phyloP scores from a whole-genome alignment of 2,888 invertebrate genomes.

The Phytoseiulus persimilis region DNA sequence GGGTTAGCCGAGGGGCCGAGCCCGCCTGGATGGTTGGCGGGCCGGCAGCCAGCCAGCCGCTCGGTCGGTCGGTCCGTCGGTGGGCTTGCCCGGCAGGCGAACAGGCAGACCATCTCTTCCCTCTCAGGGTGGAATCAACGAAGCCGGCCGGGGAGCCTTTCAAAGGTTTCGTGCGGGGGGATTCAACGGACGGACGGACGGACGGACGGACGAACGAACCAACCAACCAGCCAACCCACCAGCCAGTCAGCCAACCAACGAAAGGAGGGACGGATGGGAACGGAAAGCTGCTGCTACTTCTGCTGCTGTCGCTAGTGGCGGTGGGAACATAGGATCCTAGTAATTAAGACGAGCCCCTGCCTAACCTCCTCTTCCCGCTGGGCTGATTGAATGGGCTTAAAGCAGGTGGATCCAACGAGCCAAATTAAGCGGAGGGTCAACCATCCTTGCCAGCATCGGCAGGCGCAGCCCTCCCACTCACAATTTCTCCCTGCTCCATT shows the following conservation, averaged over 20 bases:
- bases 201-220: not conserved
- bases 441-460: not conserved
- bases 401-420: not conserved
- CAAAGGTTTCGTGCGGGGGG: conserved; percentile 22
- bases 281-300: not conserved
- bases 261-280: conserved; percentile 12
- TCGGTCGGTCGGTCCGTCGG: not conserved
- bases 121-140: not conserved
- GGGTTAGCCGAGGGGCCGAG: conserved; percentile 10
- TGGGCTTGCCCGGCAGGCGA: not conserved
- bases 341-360: not conserved
- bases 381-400: not conserved
- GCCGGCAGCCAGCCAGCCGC: not conserved
- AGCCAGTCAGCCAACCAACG: not conserved
- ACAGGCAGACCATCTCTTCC: conserved; percentile 5
- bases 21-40: not conserved
- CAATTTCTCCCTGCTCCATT: not conserved
- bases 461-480: not conserved
- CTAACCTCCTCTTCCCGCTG: not conserved
- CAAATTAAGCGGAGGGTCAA: not conserved
- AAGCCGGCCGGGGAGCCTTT: conserved; percentile 28
- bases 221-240: not conserved
- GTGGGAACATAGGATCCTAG: not conserved
- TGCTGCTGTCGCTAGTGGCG: not conserved
- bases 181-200: not conserved